Evolutionary conservation across 2,113 vertebrate species (phyloP), one percentile per base, ranked within the genome.

Genomic region (Parus major): DNA sequence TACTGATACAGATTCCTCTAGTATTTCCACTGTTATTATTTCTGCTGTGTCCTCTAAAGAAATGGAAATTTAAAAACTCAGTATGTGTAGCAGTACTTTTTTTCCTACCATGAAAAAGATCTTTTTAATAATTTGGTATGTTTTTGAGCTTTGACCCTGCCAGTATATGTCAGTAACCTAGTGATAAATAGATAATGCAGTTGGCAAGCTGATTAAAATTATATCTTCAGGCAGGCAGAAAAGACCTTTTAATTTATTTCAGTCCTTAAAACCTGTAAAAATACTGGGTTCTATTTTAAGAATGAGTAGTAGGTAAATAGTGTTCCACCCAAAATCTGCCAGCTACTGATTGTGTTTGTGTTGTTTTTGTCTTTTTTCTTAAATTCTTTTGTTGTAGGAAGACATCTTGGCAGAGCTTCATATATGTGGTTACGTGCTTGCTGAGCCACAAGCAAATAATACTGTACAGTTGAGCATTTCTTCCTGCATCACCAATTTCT

Each of bases 311-410:
- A 91, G 92, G 89, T 96, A 97, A 96, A 96, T 92, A 95, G 13
- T 16, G 27, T 73, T 81, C 71, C 84, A 66, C 95, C 86, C 72
- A 92, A 86, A 94, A 91, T 87, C 64, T 76, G 47, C 82, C 92
- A 95, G 52, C 86, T 94, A 63, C 87, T 95, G 80, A 93, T 81
- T 91, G 36, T 92, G 64, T 82, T 87, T 96, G 66, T 88, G 69
- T 95, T 93, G 36, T n/a, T 70, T 81, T 66, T 39, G 47, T n/a
- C 49, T 64, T 36, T 44, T 60, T 70, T 44, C 33, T 50, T 18
- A 65, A 95, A 41, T 91, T 96, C 83, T 50, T 96, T 97, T 97
- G 66, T 95, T 96, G 91, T 92, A 86, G 91, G 90, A 96, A 93
- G 83, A 86, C 81, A 89, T 94, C 63, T 79, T 92, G 78, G 92